These are phyloP conservation scores for Psammodynastes pulverulentus DNA, from an alignment of 2,113 vertebrate genomes.

Conservation along the genomic window DNA sequence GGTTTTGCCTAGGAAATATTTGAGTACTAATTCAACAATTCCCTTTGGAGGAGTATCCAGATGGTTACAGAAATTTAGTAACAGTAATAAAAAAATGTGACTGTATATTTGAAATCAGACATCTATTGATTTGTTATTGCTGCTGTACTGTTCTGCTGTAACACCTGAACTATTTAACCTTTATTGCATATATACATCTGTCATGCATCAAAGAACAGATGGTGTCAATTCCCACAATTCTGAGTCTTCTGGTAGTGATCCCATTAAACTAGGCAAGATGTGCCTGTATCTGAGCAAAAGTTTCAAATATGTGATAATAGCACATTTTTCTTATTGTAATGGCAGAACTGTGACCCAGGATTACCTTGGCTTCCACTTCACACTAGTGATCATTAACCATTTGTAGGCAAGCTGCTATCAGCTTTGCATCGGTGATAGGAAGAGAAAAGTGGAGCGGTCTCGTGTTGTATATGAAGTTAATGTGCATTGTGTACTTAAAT, in stretches of 20 bases:
- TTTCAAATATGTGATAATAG: neutral
- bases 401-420: neutral
- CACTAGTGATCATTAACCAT: neutral
- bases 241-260: constrained; percentile 4
- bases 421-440: neutral
- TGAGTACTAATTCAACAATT: neutral
- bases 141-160: constrained; percentile 19
- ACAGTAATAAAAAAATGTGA: neutral
- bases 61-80: constrained; percentile 8
- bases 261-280: neutral
- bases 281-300: neutral
- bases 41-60: neutral
- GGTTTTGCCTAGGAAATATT: neutral
- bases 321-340: neutral
- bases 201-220: constrained; percentile 15
- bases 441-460: neutral
- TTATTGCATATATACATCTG: neutral
- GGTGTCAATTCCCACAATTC: neutral
- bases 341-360: neutral
- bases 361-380: neutral
- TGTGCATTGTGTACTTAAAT: neutral
- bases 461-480: neutral
- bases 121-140: neutral
- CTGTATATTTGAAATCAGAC: constrained; percentile 6
- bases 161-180: constrained; percentile 19